Evolutionary conservation across 2,113 vertebrate species (phyloP).

Genomic region (Channa argus): DNA sequence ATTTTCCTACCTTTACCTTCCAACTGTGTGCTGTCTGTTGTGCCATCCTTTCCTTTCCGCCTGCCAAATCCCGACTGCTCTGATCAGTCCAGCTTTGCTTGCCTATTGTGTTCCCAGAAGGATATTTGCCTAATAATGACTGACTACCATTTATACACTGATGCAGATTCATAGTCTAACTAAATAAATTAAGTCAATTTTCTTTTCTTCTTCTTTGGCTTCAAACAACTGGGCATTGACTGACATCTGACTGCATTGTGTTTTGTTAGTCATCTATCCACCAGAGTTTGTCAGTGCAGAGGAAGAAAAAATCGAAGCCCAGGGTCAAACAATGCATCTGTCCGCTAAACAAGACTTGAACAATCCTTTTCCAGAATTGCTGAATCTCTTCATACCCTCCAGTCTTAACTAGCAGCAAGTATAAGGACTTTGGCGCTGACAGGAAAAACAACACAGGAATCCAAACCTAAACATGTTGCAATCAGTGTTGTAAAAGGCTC

Average conservation of each 20-base stretch:
- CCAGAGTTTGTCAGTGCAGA: background rate
- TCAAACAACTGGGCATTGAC: background rate
- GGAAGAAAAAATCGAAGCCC: background rate
- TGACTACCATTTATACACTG: constrained; percentile 13
- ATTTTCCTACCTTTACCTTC: constrained; percentile 54
- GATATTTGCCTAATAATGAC: constrained; percentile 21
- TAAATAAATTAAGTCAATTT: background rate
- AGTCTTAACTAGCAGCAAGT: background rate
- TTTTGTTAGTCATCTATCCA: background rate
- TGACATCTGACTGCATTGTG: background rate
- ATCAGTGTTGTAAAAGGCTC: background rate
- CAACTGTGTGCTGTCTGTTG: constrained; percentile 54
- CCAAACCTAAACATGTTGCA: background rate
- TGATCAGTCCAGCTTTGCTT: constrained; percentile 37
- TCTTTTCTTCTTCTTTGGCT: background rate
- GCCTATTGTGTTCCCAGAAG: constrained; percentile 39
- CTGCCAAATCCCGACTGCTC: constrained; percentile 52
- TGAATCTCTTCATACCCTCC: background rate
- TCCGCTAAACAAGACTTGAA: background rate
- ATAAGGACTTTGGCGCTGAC: no score
- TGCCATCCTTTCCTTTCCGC: constrained; percentile 21
- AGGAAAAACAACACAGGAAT: background rate
- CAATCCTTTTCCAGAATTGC: background rate
- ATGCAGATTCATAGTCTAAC: constrained; percentile 2
- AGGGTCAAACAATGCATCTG: background rate